Percentiles rank a stretch among this genome's conserved stretches.
Evolutionary conservation across 2,797 vertebrate species (phyloP).

Genomic region (Pogoniulus pusillus): DNA sequence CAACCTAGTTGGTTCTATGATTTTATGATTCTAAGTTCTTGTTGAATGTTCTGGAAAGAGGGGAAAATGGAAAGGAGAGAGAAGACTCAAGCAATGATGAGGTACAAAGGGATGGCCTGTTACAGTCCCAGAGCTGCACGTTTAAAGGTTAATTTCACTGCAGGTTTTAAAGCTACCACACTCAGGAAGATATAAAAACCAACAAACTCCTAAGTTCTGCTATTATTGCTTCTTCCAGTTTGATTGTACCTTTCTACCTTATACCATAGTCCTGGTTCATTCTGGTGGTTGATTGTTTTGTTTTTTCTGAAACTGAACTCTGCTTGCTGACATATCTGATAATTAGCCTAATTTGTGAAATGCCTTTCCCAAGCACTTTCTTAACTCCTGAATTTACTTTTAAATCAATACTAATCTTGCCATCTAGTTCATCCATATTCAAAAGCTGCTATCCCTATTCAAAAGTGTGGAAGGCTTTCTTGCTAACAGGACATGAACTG

Average conservation of each 20-base stretch:
- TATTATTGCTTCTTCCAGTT: background rate
- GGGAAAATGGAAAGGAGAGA: background rate
- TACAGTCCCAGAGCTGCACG: background rate
- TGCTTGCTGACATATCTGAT: background rate
- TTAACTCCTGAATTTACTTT: background rate
- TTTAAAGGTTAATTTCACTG: slow-evolving; percentile 22
- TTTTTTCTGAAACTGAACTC: background rate
- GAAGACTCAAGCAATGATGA: background rate
- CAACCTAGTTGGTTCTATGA: no score
- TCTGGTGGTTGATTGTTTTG: background rate
- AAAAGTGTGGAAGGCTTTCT: no score
- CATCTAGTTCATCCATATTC: background rate
- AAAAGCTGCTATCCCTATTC: background rate
- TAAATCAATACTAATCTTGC: background rate
- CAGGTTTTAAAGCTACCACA: background rate
- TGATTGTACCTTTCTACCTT: background rate
- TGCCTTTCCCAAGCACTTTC: background rate
- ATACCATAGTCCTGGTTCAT: background rate
- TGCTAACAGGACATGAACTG: no score
- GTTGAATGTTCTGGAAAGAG: background rate
- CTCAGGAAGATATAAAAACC: background rate
- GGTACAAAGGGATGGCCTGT: background rate
- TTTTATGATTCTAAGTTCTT: background rate
- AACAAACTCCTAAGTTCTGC: background rate
- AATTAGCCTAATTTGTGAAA: slow-evolving; percentile 29